Evolutionary conservation across 2,888 invertebrate genomes (phyloP).

Genomic region (Aelia acuminata): DNA sequence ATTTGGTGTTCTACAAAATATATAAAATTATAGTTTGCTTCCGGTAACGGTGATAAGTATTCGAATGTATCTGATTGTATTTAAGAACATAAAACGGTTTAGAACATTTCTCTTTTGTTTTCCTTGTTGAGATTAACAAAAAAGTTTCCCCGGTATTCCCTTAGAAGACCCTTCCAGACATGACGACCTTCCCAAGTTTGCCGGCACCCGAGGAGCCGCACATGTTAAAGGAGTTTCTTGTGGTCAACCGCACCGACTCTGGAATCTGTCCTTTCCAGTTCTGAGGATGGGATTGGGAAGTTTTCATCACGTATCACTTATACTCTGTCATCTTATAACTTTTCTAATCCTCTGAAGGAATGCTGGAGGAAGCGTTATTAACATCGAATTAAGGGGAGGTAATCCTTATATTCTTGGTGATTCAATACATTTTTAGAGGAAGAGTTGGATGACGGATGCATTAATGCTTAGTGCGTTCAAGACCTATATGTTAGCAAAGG

Average conservation of each 20-base stretch:
- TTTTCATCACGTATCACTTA: not conserved
- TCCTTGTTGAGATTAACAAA: not conserved
- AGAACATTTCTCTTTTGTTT: no score
- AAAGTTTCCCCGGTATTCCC: not conserved
- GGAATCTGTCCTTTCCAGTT: not conserved
- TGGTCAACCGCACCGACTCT: not conserved
- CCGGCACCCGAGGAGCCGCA: not conserved
- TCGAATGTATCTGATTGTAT: no score
- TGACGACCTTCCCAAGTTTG: not conserved
- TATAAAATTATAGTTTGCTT: no score
- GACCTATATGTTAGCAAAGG: no score
- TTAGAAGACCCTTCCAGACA: not conserved
- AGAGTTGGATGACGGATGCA: no score
- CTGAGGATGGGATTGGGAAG: not conserved
- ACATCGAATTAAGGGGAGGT: not conserved
- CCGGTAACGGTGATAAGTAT: no score
- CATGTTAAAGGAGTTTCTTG: constrained; percentile 5
- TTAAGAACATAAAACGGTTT: no score
- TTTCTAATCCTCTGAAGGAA: not conserved
- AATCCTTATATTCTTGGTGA: no score
- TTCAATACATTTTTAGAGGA: no score
- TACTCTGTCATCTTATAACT: not conserved
- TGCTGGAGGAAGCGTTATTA: not conserved
- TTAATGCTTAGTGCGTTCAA: no score
- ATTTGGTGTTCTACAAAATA: no score